phyloP scores from a whole-genome alignment of 1,140 invertebrate genomes.

The Zaprionus camerounensis region DNA sequence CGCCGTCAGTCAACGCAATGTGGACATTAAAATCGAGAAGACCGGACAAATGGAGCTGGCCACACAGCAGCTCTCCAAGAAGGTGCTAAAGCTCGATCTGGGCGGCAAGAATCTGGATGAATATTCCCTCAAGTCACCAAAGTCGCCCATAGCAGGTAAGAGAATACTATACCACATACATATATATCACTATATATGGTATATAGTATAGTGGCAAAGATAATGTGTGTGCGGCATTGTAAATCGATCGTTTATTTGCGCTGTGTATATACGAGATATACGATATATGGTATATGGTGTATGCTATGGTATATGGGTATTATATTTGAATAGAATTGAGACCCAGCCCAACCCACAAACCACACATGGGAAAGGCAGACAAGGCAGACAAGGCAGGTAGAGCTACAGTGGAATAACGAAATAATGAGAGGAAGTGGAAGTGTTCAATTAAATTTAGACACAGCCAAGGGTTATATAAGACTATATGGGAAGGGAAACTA shows the following conservation, averaged over 20 bases:
- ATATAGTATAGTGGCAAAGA: neutral
- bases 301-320: neutral
- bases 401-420: neutral
- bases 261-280: neutral
- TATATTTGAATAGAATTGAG: neutral
- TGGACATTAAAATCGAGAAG: slow-evolving; percentile 85
- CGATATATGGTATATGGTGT: neutral
- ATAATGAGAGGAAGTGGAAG: neutral
- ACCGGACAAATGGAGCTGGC: slow-evolving; percentile 84
- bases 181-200: neutral
- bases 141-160: slow-evolving; percentile 82
- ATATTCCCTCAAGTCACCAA: slow-evolving; percentile 78
- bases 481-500: too few species aligned
- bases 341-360: neutral
- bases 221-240: neutral
- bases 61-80: slow-evolving; percentile 87
- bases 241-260: slow-evolving; percentile 3
- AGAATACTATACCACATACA: neutral
- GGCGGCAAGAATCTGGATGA: slow-evolving; percentile 76
- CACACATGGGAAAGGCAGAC: neutral
- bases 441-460: too few species aligned
- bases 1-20: slow-evolving; percentile 86
- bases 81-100: slow-evolving; percentile 88
- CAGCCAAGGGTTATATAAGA: too few species aligned
- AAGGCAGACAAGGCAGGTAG: neutral